Evolutionary conservation across 2,888 invertebrate species (phyloP).

Genomic region (Sthenelais limicola): DNA sequence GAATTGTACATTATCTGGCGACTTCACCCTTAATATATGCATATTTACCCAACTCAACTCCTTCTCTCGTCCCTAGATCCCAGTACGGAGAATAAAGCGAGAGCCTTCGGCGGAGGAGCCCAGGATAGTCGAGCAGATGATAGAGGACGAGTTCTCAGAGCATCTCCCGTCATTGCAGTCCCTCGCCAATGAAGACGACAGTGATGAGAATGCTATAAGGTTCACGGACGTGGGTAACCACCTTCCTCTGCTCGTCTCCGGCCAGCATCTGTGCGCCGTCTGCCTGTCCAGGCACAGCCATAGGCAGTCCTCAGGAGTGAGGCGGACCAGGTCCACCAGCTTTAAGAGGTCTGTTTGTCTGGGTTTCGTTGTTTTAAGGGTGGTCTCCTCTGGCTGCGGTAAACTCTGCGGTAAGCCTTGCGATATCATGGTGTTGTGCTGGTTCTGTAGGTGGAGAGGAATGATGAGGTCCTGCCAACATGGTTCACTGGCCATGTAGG

Average conservation of each 20-base stretch:
- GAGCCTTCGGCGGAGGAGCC: conserved; percentile 26
- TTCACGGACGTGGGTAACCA: conserved; percentile 33
- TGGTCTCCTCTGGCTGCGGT: too few species aligned
- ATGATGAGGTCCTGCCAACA: too few species aligned
- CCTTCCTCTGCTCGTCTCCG: background rate
- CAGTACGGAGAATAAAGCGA: conserved; percentile 23
- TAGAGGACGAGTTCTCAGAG: conserved; percentile 15
- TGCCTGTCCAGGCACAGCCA: conserved; percentile 5
- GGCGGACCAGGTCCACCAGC: conserved; percentile 17
- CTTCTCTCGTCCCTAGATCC: too few species aligned
- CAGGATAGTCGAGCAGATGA: conserved; percentile 13
- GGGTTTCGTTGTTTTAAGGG: too few species aligned
- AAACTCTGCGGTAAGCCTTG: too few species aligned
- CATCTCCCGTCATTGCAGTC: conserved; percentile 18
- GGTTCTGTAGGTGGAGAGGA: too few species aligned
- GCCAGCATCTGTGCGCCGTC: conserved; percentile 23
- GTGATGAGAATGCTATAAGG: conserved; percentile 21
- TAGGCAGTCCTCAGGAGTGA: conserved; percentile 1
- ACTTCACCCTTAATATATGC: too few species aligned
- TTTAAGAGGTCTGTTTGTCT: too few species aligned
- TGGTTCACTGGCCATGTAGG: too few species aligned
- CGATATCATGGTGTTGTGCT: too few species aligned
- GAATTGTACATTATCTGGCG: too few species aligned
- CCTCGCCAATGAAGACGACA: background rate
- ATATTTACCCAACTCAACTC: too few species aligned